Conservation (phyloP, 2,888 invertebrate genomes). For the Eledone cirrhosa region DNA sequence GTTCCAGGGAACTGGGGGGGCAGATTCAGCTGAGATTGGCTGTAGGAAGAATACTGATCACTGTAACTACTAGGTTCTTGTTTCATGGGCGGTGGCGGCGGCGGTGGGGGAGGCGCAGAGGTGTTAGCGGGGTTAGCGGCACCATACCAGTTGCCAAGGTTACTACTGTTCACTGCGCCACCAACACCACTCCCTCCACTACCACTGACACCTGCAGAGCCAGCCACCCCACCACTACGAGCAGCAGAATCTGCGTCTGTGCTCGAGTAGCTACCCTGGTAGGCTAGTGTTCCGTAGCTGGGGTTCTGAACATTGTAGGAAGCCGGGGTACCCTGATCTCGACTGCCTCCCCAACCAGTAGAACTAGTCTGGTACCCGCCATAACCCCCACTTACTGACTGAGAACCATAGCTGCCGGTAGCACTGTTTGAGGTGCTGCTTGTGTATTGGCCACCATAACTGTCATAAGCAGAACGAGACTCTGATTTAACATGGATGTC, state of each 20-base stretch:
- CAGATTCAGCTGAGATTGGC: neutral
- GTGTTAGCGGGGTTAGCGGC: neutral
- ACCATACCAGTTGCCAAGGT: neutral
- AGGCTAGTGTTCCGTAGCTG: neutral
- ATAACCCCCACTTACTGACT: neutral
- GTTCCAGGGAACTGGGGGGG: neutral
- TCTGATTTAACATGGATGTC: slow-evolving; percentile 16
- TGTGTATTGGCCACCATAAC: slow-evolving; percentile 9
- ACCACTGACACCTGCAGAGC: neutral
- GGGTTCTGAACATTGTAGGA: slow-evolving; percentile 20
- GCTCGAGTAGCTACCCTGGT: slow-evolving; percentile 11
- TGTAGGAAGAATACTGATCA: slow-evolving; percentile 20
- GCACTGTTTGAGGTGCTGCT: neutral
- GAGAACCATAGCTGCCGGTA: neutral
- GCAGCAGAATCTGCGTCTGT: neutral
- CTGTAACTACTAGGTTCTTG: slow-evolving; percentile 18
- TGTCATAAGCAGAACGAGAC: slow-evolving; percentile 1
- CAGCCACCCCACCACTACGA: neutral
- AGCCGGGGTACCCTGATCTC: slow-evolving; percentile 9
- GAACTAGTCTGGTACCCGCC: slow-evolving; percentile 6
- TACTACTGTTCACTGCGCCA: neutral
- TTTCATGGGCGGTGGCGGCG: slow-evolving; percentile 3
- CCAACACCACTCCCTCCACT: neutral
- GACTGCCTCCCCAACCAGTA: neutral
- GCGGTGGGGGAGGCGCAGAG: slow-evolving; percentile 1